Base-by-base conservation (phyloP, 1,140 invertebrate genomes). In the Arctopsyche grandis region DNA sequence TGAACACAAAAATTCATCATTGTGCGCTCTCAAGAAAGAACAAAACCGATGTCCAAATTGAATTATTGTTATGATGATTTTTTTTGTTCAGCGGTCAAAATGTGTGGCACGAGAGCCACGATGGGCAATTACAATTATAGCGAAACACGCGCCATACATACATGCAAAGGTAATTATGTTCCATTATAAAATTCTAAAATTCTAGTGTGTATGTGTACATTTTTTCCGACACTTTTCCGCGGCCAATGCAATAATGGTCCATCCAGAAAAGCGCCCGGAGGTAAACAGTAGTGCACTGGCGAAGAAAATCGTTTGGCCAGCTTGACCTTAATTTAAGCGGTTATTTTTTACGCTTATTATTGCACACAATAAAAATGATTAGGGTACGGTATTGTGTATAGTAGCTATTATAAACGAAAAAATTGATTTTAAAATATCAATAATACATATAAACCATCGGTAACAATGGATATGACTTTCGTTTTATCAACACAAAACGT, bases 141-240 rank as follows among this genome's bases (percentile, higher is more conserved):
- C 71, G 48, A 74, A 74, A 56, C 71, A 74, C 71, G 71, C 56
- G 56, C 43, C 56, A 38, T 48, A 24, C 38, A 63, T 44, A 43
- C 77, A 78, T 71, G 69, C 66, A 78, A 78, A 7, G n/a, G 66
- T 66, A 78, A 78, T 78, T 78, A 78, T 58, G 26, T n/a, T 14
- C 26, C 69, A 78, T 78, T 78, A 78, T 26, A 78, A 78, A 78
- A 78, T 78, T 78, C 69, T 26, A 78, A 78, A 78, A 78, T 78
- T 78, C 69, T 22, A 43, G 21, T 22, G 21, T 66, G 63, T 48
- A 78, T 38, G 66, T 26, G 66, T 26, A 66, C 76, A 63, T 71
- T 78, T 71, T 78, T 78, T 58, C 44, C 48, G 69, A 78, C 46
- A 71, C 56, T 71, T 52, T 69, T 52, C 69, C 58, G 58, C 44